Base-by-base conservation (phyloP, 1,140 invertebrate species). In the Lepidostoma basale region DNA sequence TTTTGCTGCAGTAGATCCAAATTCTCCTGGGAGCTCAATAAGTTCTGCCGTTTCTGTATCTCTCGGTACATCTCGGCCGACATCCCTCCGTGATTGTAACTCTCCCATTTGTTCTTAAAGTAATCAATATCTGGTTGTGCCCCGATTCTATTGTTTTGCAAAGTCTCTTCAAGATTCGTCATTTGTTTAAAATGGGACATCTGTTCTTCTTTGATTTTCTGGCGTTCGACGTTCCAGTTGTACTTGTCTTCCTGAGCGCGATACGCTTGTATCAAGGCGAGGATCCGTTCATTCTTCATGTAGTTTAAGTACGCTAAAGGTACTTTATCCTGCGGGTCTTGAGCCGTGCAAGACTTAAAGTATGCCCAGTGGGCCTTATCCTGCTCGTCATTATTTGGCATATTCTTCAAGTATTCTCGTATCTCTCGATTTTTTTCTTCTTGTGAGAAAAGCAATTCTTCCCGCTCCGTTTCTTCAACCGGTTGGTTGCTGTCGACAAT, bases 61-160 rank as follows among this genome's bases (percentile, higher is more conserved):
- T 60, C 56, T 23, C 56, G 40, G 5, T 60, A 60, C 56, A 60
- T 60, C n/a, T 60, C 56, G 5, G 18, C 36, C 5, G 33, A 23
- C 1, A 60, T 9, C 10, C 18, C 56, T 2, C 36, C 26, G 56
- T n/a, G 56, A 14, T 12, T 36, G 56, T 60, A 60, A 10, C 36
- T 42, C 22, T 60, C 56, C 56, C 56, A 60, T 6, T 60, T 60
- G 9, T 60, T 60, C 23, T 60, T 60, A 26, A 60, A 60, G 56
- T 26, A 60, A 14, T 60, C 56, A 23, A 60, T 60, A 22, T 60
- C 56, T 6, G 39, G 12, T 42, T 60, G 56, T 5, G 33, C 28
- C 8, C 23, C n/a, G 3, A 18, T 45, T 20, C 33, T 40, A 8
- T 16, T 60, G 23, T 25, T 60, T 12, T 60, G 56, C 5, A 60